Conservation (phyloP, 2,113 vertebrate genomes). For the Prunella himalayana region DNA sequence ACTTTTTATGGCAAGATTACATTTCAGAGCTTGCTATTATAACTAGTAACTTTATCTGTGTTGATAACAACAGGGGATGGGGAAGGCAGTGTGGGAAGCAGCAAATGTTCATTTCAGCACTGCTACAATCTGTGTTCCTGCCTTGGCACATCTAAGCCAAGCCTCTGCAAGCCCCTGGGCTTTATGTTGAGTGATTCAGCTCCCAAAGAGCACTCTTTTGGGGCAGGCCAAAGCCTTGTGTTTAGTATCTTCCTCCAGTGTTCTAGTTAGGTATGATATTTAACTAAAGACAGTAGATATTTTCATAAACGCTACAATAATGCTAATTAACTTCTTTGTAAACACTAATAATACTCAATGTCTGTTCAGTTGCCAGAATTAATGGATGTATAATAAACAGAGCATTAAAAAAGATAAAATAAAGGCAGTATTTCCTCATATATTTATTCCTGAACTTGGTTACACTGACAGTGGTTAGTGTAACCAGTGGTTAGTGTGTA, state of each 20-base stretch:
- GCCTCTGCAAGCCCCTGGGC: not conserved
- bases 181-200: not conserved
- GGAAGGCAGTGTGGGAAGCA: not conserved
- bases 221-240: not conserved
- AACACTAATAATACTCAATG: fast-evolving
- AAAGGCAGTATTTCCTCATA: not conserved
- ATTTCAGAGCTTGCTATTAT: too few relatives aligned
- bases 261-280: not conserved
- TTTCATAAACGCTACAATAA: not conserved
- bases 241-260: not conserved
- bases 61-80: too few relatives aligned
- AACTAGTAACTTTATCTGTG: too few relatives aligned
- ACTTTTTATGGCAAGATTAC: too few relatives aligned
- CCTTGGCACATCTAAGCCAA: not conserved
- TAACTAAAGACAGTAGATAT: not conserved
- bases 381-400: not conserved
- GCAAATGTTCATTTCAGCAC: not conserved
- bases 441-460: not conserved
- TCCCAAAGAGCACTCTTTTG: not conserved
- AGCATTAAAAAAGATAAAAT: not conserved
- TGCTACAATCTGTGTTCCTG: not conserved
- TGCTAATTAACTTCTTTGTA: not conserved
- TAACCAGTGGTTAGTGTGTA: not conserved
- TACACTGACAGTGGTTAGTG: not conserved
- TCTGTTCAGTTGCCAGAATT: not conserved